Percentiles rank a stretch among this genome's conserved stretches.
These are phyloP conservation scores for Lumbricus terrestris DNA, from an alignment of 2,888 invertebrate species.

Conservation along the genomic window DNA sequence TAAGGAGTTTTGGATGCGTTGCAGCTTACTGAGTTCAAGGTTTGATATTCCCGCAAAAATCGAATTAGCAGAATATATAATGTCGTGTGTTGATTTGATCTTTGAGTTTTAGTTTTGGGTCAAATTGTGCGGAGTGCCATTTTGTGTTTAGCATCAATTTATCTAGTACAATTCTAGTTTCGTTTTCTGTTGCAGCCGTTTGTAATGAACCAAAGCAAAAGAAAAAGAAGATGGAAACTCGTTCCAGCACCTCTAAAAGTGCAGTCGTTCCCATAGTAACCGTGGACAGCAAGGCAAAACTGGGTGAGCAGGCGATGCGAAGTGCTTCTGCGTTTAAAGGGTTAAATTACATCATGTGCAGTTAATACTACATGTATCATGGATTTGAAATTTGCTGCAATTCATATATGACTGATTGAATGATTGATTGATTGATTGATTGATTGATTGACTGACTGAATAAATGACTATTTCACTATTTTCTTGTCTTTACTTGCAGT, in stretches of 20 bases:
- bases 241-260: not conserved
- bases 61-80: too few relatives aligned
- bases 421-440: slow-evolving; percentile 13
- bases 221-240: slow-evolving; percentile 5
- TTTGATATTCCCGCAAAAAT: too few relatives aligned
- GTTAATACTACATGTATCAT: not conserved
- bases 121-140: too few relatives aligned
- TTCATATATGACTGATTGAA: not conserved
- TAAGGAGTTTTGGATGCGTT: too few relatives aligned
- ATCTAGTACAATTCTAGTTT: not conserved
- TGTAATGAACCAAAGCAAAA: slow-evolving; percentile 9
- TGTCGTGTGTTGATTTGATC: too few relatives aligned
- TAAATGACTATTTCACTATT: not conserved
- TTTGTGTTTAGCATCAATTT: too few relatives aligned
- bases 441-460: not conserved
- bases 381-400: not conserved
- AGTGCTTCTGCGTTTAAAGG: not conserved
- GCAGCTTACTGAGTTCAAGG: too few relatives aligned
- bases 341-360: not conserved
- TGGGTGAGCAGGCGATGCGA: not conserved
- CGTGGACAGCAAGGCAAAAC: not conserved
- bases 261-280: not conserved
- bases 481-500: too few relatives aligned
- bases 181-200: not conserved
- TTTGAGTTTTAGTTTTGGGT: too few relatives aligned